phyloP scores from a whole-genome alignment of 2,113 vertebrate species.

The Hemicordylus capensis region DNA sequence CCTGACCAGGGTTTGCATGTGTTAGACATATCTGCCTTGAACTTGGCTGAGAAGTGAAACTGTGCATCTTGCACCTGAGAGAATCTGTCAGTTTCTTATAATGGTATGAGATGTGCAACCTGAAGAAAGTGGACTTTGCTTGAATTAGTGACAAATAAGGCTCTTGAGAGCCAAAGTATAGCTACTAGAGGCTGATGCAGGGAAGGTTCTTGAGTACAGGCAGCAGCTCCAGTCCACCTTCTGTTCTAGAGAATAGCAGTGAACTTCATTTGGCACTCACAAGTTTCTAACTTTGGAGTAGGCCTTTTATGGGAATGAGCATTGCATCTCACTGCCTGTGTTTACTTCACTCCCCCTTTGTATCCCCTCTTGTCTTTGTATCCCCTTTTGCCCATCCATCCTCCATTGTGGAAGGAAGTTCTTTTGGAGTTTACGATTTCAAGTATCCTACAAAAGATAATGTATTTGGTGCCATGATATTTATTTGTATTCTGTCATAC shows the following conservation, averaged over 20 bases:
- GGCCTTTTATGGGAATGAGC: not conserved
- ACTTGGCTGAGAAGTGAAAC: not conserved
- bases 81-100: not conserved
- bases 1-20: not conserved
- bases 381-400: not conserved
- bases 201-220: not conserved
- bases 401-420: not conserved
- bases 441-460: not conserved
- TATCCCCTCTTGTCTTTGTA: not conserved
- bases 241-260: not conserved
- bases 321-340: not conserved
- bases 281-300: not conserved
- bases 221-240: too few relatives aligned
- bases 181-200: not conserved
- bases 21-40: not conserved
- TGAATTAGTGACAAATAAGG: not conserved
- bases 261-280: not conserved
- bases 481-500: too few relatives aligned
- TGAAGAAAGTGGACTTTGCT: not conserved
- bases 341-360: not conserved
- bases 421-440: not conserved
- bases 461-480: not conserved
- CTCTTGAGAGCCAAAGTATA: not conserved
- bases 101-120: not conserved
- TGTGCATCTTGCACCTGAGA: not conserved